A percentile compares a stretch with the other conserved stretches of the same genome.
Evolutionary conservation across 1,140 invertebrate genomes (phyloP).

Genomic region (Bombyx mori): ASM3026992v2 NC_085124.1:9136001-9136500

Average conservation of each 20-base stretch:
- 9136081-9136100: no score
- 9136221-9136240: conserved; percentile 56
- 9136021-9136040: no score
- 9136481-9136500: conserved; percentile 23
- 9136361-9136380: conserved; percentile 59
- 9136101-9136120: no score
- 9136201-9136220: conserved; percentile 53
- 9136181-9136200: conserved; percentile 31
- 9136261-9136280: conserved; percentile 61
- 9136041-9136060: no score
- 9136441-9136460: conserved; percentile 55
- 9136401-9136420: conserved; percentile 43
- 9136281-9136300: conserved; percentile 57
- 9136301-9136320: conserved; percentile 33
- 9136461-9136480: conserved; percentile 58
- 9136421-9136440: conserved; percentile 25
- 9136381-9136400: conserved; percentile 57
- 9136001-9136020: no score
- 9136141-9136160: conserved; percentile 23
- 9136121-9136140: no score
- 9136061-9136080: no score
- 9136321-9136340: neutral
- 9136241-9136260: conserved; percentile 55
- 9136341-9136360: conserved; percentile 40
- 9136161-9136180: conserved; percentile 32